Evolutionary conservation across 2,113 vertebrate species (phyloP), one percentile per base, ranked within the genome.

Genomic region (Colossoma macropomum): DNA sequence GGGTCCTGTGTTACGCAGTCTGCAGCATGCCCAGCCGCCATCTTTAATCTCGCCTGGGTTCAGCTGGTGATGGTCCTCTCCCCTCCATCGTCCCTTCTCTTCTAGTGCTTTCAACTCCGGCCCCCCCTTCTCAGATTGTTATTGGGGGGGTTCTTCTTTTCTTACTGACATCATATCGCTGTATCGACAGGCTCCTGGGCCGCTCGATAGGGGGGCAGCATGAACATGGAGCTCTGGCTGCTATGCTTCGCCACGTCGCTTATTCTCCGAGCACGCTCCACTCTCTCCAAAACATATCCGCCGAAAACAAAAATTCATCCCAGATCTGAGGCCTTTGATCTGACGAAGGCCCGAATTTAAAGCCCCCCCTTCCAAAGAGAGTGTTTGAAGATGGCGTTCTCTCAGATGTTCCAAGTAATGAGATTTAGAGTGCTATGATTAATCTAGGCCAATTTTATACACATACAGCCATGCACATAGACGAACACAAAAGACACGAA

Each of bases 331-430:
- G 87, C 90, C 95, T 97, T 96, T 97, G 95, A 96, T 97, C 95
- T 95, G 91, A 86, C 85, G 87, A 94, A 95, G 91, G 89, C 92
- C 91, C 91, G 91, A 92, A 91, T 95, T 95, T 95, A 95, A 93
- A 93, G 91, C 91, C 90, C 90, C 90, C 90, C 6, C 54, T 48
- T 34, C 92, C 91, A 90, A 92, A 91, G 84, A 87, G 88, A 79
- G 91, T 92, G 90, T 92, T 93, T 93, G 92, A 93, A 93, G 90
- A 91, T 90, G 93, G 89, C 90, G 88, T 90, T 94, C 91, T 88
- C 89, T 95, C 92, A 92, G 93, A 96, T 94, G 94, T 94, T 94
- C 89, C 92, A 78, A 92, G 89, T 95, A 96, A 96, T 95, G 95
- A 92, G 95, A 96, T 95, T 95, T 95, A 90, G 91, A 89, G 82